These are phyloP conservation scores for Tipula unca DNA, from an alignment of 2,888 invertebrate species.

Conservation along the genomic window DNA sequence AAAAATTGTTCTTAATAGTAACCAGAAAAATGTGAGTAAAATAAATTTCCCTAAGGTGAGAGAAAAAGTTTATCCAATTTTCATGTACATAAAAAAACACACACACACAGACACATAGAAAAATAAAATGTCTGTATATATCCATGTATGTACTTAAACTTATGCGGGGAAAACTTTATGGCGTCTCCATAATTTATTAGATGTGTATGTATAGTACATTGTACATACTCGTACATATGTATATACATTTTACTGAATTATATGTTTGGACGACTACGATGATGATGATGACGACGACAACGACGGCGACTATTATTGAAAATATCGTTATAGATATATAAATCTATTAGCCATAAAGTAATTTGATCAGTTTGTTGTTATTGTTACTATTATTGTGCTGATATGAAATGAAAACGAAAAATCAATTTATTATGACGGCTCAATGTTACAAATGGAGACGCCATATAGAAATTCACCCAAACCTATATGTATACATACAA, in stretches of 20 bases:
- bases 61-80: neutral
- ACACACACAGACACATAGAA: neutral
- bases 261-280: neutral
- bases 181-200: constrained; percentile 14
- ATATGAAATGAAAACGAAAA: neutral
- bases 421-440: constrained; percentile 9
- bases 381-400: neutral
- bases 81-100: neutral
- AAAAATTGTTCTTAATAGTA: neutral
- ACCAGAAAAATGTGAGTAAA: neutral
- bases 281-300: neutral
- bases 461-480: neutral
- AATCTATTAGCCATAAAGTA: neutral
- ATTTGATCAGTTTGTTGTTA: neutral
- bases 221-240: too few relatives aligned
- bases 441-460: neutral
- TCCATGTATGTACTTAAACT: neutral
- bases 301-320: neutral
- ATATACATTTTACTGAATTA: neutral
- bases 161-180: neutral
- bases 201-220: neutral
- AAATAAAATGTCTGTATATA: too few relatives aligned
- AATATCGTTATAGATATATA: neutral
- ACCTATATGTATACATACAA: neutral
- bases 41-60: neutral